phyloP scores from a whole-genome alignment of 2,113 vertebrate genomes.

The Chloroceryle aenea region DNA sequence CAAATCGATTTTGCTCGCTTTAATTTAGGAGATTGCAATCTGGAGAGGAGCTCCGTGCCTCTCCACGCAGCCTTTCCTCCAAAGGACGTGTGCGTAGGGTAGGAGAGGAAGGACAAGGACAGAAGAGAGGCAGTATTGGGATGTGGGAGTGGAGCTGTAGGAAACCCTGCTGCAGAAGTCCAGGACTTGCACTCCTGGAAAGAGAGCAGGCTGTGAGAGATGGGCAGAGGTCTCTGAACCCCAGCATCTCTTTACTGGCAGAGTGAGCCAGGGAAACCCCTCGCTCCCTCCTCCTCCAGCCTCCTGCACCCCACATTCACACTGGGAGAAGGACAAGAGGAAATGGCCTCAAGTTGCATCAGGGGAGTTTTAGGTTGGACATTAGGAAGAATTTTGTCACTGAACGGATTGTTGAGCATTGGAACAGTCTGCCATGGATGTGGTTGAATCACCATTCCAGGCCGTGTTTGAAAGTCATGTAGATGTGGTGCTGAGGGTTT shows the following conservation, averaged over 20 bases:
- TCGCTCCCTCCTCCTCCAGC: background rate
- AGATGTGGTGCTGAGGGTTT: too few relatives aligned
- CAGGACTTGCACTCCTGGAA: background rate
- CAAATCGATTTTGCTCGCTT: background rate
- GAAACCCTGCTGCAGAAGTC: background rate
- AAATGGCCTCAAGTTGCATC: too few relatives aligned
- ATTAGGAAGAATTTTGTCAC: too few relatives aligned
- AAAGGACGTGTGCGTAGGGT: accelerated
- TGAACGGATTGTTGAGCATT: too few relatives aligned
- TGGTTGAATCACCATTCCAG: too few relatives aligned
- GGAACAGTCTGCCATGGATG: too few relatives aligned
- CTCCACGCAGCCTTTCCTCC: background rate
- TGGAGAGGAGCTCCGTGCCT: background rate
- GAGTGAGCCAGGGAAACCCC: background rate
- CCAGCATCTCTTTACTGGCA: background rate
- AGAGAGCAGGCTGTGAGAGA: background rate
- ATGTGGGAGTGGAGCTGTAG: background rate
- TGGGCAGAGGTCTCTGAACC: background rate
- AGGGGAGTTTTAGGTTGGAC: too few relatives aligned
- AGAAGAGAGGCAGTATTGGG: background rate
- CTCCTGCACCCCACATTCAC: background rate
- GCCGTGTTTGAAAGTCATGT: too few relatives aligned
- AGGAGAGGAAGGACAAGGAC: background rate
- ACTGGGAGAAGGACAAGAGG: background rate
- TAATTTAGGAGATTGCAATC: background rate